Evolutionary conservation across 2,113 vertebrate species (phyloP).

Genomic region (Tragelaphus strepsiceros): DNA sequence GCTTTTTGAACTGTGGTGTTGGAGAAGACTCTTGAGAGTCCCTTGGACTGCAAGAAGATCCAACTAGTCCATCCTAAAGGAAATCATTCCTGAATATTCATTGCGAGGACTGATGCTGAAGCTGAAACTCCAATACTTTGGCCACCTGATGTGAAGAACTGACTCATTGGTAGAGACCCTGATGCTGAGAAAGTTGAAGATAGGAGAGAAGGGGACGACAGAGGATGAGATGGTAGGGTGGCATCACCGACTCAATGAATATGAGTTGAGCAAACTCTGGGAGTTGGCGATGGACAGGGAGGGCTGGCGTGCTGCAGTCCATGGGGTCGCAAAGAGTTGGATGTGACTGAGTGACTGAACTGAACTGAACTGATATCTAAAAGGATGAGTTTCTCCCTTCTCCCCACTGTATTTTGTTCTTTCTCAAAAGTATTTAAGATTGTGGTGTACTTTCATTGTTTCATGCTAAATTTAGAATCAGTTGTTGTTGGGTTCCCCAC

Average conservation of each 20-base stretch:
- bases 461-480: slow-evolving; percentile 6
- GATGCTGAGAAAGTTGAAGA: not conserved
- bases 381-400: not conserved
- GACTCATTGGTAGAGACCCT: not conserved
- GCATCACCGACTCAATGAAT: not conserved
- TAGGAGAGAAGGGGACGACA: not conserved
- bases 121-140: not conserved
- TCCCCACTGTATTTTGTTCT: not conserved
- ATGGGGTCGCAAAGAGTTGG: not conserved
- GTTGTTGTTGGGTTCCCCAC: not conserved
- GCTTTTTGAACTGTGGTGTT: not conserved
- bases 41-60: not conserved
- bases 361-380: not conserved
- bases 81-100: not conserved
- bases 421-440: not conserved
- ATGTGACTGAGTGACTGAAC: not conserved
- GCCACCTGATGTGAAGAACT: not conserved
- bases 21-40: not conserved
- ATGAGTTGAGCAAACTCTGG: not conserved
- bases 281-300: not conserved
- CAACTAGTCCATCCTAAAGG: not conserved
- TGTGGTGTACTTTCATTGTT: not conserved
- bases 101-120: not conserved
- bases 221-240: not conserved
- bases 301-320: not conserved